A percentile compares a stretch with the other conserved stretches of the same genome.
Conservation (phyloP, 1,140 invertebrate genomes). For the Drosophila pseudoobscura region DNA sequence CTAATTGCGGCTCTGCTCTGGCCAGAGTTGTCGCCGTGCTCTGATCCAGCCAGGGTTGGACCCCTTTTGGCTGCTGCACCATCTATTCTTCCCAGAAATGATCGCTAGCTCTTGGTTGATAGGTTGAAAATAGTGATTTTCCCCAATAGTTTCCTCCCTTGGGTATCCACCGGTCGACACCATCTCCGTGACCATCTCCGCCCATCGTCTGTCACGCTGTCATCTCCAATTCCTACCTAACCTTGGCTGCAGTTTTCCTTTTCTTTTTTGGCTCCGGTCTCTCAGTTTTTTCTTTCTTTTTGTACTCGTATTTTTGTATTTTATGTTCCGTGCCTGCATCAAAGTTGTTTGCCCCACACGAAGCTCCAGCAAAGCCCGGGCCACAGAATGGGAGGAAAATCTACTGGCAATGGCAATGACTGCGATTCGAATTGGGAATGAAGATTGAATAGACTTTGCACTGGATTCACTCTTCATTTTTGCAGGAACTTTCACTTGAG, state of each 20-base stretch:
- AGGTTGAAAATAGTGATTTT: too few species aligned
- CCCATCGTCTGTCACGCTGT: slow-evolving; percentile 22
- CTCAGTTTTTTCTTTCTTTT: not conserved
- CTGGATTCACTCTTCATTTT: slow-evolving; percentile 17
- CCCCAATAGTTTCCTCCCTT: too few species aligned
- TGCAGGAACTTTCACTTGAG: too few species aligned
- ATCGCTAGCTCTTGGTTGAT: too few species aligned
- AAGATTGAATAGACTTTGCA: slow-evolving; percentile 40
- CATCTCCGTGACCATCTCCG: not conserved
- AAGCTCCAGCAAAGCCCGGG: slow-evolving; percentile 29
- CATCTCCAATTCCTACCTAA: slow-evolving; percentile 16
- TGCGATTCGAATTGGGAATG: slow-evolving; percentile 19
- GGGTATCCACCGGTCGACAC: too few species aligned
- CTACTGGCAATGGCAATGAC: too few species aligned
- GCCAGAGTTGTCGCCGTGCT: not conserved
- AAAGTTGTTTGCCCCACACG: slow-evolving; percentile 28
- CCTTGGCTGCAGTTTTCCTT: slow-evolving; percentile 18
- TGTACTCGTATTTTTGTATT: slow-evolving; percentile 1
- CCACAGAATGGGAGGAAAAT: too few species aligned
- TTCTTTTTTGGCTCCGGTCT: too few species aligned
- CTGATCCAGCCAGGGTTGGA: not conserved
- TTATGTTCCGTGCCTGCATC: slow-evolving; percentile 28
- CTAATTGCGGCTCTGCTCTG: not conserved
- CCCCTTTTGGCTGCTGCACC: not conserved
- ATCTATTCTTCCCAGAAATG: not conserved